Percentiles rank a stretch among this genome's conserved stretches.
Conservation (phyloP, 1,140 invertebrate species). For the Lepidurus arcticus region DNA sequence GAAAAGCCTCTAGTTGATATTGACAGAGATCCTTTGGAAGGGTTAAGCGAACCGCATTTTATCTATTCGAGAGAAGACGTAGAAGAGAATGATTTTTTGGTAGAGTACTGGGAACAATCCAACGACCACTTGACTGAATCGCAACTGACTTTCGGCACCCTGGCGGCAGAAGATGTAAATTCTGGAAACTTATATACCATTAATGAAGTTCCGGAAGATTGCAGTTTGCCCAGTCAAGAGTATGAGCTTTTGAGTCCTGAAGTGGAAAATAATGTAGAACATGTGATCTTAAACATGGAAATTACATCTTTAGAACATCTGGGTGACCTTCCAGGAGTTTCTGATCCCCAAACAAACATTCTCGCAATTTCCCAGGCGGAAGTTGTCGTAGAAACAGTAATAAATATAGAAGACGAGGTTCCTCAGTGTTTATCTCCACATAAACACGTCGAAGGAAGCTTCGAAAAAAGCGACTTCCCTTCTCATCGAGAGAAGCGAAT, state of each 20-base stretch:
- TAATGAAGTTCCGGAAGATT: conserved; percentile 7
- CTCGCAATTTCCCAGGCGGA: not conserved
- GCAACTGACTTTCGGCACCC: not conserved
- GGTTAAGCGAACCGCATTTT: not conserved
- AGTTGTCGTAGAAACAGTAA: not conserved
- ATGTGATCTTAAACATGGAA: not conserved
- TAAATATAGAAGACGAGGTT: not conserved
- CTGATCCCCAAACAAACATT: not conserved
- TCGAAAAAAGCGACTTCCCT: not conserved
- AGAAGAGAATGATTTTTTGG: not conserved
- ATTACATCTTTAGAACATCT: not conserved
- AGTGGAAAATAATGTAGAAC: not conserved
- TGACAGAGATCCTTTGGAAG: not conserved
- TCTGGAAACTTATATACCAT: not conserved
- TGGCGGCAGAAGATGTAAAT: not conserved
- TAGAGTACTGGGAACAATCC: not conserved
- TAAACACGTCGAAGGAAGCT: not conserved
- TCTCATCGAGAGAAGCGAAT: not conserved
- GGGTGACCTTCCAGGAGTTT: not conserved
- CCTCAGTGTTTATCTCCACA: not conserved
- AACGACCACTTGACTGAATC: not conserved
- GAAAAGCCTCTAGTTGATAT: not conserved
- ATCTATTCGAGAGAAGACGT: not conserved
- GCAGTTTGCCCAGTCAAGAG: not conserved
- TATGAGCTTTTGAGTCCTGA: not conserved